phyloP scores from a whole-genome alignment of 2,113 vertebrate species.

The Numida meleagris region DNA sequence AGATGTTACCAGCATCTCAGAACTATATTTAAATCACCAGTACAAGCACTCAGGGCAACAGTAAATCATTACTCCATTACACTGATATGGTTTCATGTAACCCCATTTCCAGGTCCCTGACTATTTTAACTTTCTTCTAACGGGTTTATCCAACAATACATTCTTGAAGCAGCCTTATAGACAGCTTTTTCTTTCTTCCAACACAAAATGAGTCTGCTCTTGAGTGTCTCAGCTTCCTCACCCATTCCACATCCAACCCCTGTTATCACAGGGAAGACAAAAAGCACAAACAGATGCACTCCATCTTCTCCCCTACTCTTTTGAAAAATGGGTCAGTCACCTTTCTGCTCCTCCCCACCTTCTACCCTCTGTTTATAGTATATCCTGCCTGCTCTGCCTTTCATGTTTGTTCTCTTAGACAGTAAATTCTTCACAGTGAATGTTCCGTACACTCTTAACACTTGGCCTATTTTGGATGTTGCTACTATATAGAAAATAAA shows the following conservation, averaged over 20 bases:
- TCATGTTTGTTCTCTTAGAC: not conserved
- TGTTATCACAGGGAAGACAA: not conserved
- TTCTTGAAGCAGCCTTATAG: not conserved
- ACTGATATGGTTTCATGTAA: not conserved
- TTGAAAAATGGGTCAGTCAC: slow-evolving; percentile 13
- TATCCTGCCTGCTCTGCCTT: not conserved
- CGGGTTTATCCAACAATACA: not conserved
- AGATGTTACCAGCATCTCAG: not conserved
- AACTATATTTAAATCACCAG: not conserved
- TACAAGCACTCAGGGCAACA: not conserved
- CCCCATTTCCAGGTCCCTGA: not conserved
- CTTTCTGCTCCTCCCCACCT: not conserved
- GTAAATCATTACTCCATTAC: not conserved
- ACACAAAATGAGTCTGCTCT: not conserved
- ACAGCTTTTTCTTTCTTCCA: not conserved
- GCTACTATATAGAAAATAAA: not conserved
- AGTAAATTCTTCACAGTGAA: not conserved
- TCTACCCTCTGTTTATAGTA: not conserved
- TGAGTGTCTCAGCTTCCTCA: not conserved
- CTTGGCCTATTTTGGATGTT: not conserved
- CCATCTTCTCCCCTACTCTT: not conserved
- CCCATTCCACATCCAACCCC: not conserved
- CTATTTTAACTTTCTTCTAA: not conserved
- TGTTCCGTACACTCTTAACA: not conserved
- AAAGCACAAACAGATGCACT: not conserved